These are phyloP conservation scores for Marronus borbonicus DNA, from an alignment of 2,888 invertebrate species.

Conservation along the genomic window DNA sequence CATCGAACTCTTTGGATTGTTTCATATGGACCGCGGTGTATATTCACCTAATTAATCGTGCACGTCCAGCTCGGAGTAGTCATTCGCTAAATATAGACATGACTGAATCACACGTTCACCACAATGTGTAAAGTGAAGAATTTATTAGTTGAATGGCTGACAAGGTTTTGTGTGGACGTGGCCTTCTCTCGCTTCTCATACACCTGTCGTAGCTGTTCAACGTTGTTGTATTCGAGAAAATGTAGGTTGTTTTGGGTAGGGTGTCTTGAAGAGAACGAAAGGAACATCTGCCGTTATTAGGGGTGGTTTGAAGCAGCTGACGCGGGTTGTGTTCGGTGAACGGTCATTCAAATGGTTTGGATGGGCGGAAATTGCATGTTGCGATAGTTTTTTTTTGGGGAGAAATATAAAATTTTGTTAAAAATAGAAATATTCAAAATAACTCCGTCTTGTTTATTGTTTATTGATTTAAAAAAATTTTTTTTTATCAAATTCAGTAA, in stretches of 20 bases:
- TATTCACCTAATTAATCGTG: conserved; percentile 12
- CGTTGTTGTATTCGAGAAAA: not conserved
- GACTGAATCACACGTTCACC: conserved; percentile 58
- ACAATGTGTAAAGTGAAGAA: not conserved
- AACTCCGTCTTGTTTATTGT: too few relatives aligned
- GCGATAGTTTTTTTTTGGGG: too few relatives aligned
- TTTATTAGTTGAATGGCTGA: not conserved
- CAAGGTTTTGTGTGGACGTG: conserved; percentile 7
- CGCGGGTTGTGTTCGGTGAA: too few relatives aligned
- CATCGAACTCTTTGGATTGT: not conserved
- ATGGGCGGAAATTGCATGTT: too few relatives aligned
- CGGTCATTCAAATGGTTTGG: too few relatives aligned
- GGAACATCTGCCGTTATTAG: conserved; percentile 15
- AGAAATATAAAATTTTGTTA: not conserved
- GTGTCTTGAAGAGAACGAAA: not conserved
- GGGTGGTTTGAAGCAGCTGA: conserved; percentile 1
- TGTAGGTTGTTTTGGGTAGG: not conserved
- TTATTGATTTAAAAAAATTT: too few relatives aligned
- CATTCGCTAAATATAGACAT: conserved; percentile 63
- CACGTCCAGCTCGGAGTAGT: conserved; percentile 39
- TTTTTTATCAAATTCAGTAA: too few relatives aligned
- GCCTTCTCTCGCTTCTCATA: not conserved
- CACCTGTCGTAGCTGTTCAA: not conserved
- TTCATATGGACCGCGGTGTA: not conserved
- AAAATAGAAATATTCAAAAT: too few relatives aligned